Base-by-base conservation (phyloP, 2,888 invertebrate genomes). In the Drosophila glabriapex region DNA sequence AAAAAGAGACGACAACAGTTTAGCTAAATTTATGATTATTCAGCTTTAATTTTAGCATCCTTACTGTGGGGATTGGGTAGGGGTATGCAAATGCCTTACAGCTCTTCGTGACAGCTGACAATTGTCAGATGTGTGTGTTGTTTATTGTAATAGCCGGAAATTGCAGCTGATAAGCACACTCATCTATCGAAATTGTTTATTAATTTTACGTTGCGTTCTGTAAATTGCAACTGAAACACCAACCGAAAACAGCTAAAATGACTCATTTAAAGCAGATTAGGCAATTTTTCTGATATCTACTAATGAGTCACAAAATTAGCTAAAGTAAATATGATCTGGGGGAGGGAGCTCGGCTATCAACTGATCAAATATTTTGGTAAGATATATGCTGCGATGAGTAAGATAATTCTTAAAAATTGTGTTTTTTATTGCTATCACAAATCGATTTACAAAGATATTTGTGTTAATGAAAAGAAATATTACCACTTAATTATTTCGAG, bases 21-120 rank as follows among this genome's bases (percentile, higher is more conserved):
- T 56, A 52, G 43, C 52, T 56, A 16, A 52, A 77, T 81, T 73
- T 73, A 70, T 73, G 65, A 62, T 72, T 63, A 76, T 60, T 63
- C 65, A 76, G 77, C 73, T 73, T 77, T 76, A 76, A 78, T 69
- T 41, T 61, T 67, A 4, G 31, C 28, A 62, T 35, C 52, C 55
- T n/a, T 55, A 28, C 14, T 28, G 25, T 0, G 16, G 0, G 14
- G 14, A 10, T 12, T 14, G 22, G 14, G 37, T 60, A 12, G 12
- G 29, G 61, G 64, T 25, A 46, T 25, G 25, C 22, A 53, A 50
- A 25, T 19, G 37, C 35, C 10, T 46, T 25, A 7, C 6, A 72
- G 71, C 80, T 64, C 69, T 80, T 65, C 89, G 85, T 84, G 83
- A 79, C 87, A 82, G 61, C 69, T 72, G 76, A 73, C 85, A 84